Conservation (phyloP, 1,140 invertebrate species). For the Zaprionus ornatus region DNA sequence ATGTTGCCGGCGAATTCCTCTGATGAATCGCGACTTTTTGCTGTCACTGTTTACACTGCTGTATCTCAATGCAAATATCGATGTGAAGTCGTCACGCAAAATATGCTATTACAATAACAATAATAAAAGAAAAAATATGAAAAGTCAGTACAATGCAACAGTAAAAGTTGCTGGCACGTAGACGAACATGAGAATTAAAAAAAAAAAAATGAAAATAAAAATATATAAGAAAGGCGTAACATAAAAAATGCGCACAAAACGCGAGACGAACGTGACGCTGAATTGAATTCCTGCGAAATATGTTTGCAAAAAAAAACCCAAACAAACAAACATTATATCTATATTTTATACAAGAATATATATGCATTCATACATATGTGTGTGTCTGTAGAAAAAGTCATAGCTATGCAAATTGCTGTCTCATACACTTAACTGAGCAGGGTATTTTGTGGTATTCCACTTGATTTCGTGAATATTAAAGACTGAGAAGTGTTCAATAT, state of each 20-base stretch:
- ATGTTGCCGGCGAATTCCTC: neutral
- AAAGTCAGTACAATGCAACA: slow-evolving; percentile 6
- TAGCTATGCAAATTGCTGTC: too few relatives aligned
- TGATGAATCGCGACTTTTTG: slow-evolving; percentile 20
- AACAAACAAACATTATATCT: slow-evolving; percentile 27
- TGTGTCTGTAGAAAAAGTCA: neutral
- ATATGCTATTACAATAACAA: slow-evolving; percentile 12
- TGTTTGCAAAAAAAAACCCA: slow-evolving; percentile 29
- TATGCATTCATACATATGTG: neutral
- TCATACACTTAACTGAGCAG: too few relatives aligned
- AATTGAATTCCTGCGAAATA: slow-evolving; percentile 70
- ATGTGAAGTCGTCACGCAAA: slow-evolving; percentile 30
- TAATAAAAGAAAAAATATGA: slow-evolving; percentile 5
- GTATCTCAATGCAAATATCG: slow-evolving; percentile 30
- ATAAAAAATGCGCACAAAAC: slow-evolving; percentile 46
- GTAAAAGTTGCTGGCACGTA: slow-evolving; percentile 60
- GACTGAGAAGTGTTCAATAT: too few relatives aligned
- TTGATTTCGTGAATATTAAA: too few relatives aligned
- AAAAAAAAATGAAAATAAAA: slow-evolving; percentile 40
- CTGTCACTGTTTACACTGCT: slow-evolving; percentile 30
- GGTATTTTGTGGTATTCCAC: too few relatives aligned
- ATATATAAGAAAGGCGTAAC: slow-evolving; percentile 51
- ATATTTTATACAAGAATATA: neutral
- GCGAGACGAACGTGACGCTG: slow-evolving; percentile 69
- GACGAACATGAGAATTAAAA: slow-evolving; percentile 36